Evolutionary conservation across 2,113 vertebrate species (phyloP).

Genomic region (Sphaerodactylus townsendi): DNA sequence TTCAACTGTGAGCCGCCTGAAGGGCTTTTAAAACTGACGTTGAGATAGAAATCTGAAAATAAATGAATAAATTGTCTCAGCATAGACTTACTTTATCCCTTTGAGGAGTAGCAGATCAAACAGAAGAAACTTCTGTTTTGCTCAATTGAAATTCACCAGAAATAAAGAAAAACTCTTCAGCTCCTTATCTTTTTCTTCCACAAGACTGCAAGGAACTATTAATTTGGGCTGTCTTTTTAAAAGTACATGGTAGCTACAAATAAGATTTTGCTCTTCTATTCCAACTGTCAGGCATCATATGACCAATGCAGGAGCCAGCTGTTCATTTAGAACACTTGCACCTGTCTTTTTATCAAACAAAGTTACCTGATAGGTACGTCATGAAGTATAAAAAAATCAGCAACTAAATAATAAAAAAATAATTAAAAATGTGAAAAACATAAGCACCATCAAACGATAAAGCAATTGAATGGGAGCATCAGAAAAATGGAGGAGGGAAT

Average conservation of each 20-base stretch:
- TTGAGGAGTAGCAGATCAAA: neutral
- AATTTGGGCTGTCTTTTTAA: neutral
- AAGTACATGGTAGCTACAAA: neutral
- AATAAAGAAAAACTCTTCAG: neutral
- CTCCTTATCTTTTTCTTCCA: neutral
- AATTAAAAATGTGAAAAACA: no score
- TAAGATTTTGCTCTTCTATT: neutral
- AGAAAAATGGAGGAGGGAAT: no score
- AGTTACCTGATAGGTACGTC: no score
- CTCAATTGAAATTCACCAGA: neutral
- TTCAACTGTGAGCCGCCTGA: neutral
- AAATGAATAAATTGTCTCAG: neutral
- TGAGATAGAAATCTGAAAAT: neutral
- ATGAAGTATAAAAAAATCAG: no score
- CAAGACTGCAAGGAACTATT: neutral
- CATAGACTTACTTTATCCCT: neutral
- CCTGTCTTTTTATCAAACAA: neutral
- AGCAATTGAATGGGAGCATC: no score
- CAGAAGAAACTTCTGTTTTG: neutral
- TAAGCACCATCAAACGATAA: no score
- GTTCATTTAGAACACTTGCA: neutral
- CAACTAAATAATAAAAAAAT: no score
- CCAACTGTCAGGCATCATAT: neutral
- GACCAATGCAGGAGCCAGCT: neutral
- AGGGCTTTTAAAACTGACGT: neutral